Conservation (phyloP, 2,888 invertebrate genomes). For the Gymnocheta viridis region DNA sequence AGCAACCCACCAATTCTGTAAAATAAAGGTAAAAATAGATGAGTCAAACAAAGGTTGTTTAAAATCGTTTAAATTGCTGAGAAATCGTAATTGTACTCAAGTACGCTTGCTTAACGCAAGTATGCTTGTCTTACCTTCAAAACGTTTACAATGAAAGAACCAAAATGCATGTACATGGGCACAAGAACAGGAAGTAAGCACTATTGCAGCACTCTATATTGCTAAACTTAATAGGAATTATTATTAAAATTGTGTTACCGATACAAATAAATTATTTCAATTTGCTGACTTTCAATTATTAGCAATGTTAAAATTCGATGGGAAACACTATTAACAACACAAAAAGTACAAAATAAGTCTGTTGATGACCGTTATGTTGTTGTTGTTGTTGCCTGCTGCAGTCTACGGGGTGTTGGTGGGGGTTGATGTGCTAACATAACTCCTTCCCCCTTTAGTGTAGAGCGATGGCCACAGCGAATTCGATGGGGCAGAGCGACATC, state of each 20-base stretch:
- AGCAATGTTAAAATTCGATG: conserved; percentile 3
- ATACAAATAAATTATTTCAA: background rate
- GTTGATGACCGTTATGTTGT: background rate
- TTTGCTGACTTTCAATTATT: conserved; percentile 9
- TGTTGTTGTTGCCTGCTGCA: conserved; percentile 5
- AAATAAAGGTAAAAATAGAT: conserved; percentile 10
- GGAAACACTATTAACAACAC: conserved; percentile 16
- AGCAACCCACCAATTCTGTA: background rate
- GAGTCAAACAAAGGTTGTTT: background rate
- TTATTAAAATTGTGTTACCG: background rate
- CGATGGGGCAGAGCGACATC: no score
- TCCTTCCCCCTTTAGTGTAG: no score
- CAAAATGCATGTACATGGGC: conserved; percentile 4
- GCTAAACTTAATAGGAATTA: background rate
- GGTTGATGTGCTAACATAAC: conserved; percentile 3
- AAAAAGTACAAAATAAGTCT: background rate
- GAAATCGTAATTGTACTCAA: background rate
- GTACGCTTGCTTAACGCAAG: background rate
- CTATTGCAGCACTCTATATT: no score
- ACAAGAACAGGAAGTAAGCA: background rate
- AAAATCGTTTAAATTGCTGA: conserved; percentile 8
- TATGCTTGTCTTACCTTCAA: background rate
- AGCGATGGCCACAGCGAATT: no score
- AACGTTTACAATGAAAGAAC: conserved; percentile 6
- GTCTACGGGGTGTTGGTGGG: background rate